A percentile compares a stretch with the other conserved stretches of the same genome.
Conservation (phyloP, 2,113 vertebrate species). For the Eulacestoma nigropectus region DNA sequence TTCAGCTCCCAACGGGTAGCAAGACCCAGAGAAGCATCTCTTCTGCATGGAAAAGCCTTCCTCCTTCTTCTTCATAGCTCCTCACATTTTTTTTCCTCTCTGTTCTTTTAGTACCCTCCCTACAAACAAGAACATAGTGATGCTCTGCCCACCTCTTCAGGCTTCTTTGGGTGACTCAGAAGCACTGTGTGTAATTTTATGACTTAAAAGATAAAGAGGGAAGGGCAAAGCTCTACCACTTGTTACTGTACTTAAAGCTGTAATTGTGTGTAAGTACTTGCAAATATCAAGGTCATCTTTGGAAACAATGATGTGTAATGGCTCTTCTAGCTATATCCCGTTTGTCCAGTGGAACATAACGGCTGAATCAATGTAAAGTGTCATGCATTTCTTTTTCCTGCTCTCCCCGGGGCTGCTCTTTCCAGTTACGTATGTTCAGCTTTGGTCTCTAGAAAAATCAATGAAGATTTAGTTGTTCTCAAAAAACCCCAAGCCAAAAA, state of each 20-base stretch:
- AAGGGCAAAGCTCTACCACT: neutral
- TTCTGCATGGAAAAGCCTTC: neutral
- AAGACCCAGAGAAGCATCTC: neutral
- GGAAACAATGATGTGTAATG: neutral
- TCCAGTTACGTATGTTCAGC: slow-evolving; percentile 4
- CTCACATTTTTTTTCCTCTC: neutral
- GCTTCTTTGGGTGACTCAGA: slow-evolving; percentile 13
- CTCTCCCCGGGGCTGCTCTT: slow-evolving; percentile 1
- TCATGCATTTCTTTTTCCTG: neutral
- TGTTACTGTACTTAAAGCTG: neutral
- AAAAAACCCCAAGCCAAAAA: neutral
- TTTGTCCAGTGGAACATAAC: neutral
- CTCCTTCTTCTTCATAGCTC: neutral
- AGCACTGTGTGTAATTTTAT: neutral
- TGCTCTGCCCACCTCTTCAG: neutral
- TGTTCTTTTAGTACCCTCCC: neutral
- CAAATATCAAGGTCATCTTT: slow-evolving; percentile 38
- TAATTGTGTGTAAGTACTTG: slow-evolving; percentile 10
- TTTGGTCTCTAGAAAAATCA: slow-evolving; percentile 47
- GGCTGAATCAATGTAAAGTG: slow-evolving; percentile 38
- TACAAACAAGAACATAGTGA: neutral
- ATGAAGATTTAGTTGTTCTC: slow-evolving; percentile 39
- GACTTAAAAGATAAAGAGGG: neutral
- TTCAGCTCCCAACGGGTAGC: neutral
- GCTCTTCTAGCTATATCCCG: neutral